Percentiles rank a stretch among this genome's conserved stretches.
Evolutionary conservation across 2,113 vertebrate genomes (phyloP).

Genomic region (Burhinus oedicnemus): DNA sequence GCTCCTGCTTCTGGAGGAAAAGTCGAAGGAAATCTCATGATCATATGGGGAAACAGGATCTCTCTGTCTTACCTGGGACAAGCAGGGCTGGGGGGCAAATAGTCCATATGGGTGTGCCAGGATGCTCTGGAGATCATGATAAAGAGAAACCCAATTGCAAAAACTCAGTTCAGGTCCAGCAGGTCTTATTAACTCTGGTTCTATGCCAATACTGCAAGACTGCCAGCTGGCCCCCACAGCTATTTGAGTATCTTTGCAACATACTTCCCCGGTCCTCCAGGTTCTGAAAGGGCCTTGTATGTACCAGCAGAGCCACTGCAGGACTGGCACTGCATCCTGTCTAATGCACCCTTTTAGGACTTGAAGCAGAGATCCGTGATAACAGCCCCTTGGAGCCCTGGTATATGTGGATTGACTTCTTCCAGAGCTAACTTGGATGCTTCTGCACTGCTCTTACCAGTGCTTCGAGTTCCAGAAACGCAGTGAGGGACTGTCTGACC

Average conservation of each 20-base stretch:
- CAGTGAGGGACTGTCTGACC: not conserved
- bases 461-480: not conserved
- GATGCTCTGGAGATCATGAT: not conserved
- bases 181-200: conserved; percentile 14
- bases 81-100: not conserved
- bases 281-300: conserved; percentile 22
- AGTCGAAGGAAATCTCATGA: not conserved
- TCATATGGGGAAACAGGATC: not conserved
- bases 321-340: not conserved
- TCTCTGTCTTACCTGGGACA: not conserved
- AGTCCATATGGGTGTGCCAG: not conserved
- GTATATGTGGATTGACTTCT: not conserved
- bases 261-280: not conserved
- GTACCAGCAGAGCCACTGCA: not conserved
- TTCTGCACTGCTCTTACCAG: not conserved
- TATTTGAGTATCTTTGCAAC: not conserved
- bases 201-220: not conserved
- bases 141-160: not conserved
- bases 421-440: not conserved
- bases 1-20: not conserved
- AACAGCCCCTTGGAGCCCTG: not conserved
- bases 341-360: not conserved
- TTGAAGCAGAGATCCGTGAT: not conserved
- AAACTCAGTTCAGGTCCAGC: not conserved
- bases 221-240: conserved; percentile 20